These are phyloP conservation scores for Tauraco erythrolophus DNA, from an alignment of 2,113 vertebrate genomes.

Conservation along the genomic window DNA sequence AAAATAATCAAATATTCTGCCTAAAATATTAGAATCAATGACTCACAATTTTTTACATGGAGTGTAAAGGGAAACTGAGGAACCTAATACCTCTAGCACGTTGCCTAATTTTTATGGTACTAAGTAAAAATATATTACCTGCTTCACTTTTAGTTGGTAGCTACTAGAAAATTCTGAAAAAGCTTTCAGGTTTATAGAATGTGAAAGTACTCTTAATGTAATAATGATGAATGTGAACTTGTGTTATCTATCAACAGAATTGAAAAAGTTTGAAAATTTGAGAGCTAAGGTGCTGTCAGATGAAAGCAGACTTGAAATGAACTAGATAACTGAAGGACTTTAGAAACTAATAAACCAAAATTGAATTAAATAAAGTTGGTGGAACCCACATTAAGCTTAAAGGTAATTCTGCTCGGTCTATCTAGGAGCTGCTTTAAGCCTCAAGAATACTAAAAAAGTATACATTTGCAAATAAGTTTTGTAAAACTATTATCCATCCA, in stretches of 20 bases:
- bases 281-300: not conserved
- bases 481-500: not conserved
- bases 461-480: not conserved
- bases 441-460: not conserved
- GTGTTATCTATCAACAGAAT: not conserved
- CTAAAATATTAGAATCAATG: not conserved
- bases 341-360: not conserved
- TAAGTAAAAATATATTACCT: not conserved
- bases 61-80: not conserved
- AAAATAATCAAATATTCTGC: not conserved
- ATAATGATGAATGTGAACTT: not conserved
- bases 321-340: not conserved
- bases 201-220: rapidly evolving
- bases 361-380: not conserved
- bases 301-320: not conserved
- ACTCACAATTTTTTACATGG: not conserved
- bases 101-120: not conserved
- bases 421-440: not conserved
- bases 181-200: not conserved
- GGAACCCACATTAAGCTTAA: not conserved
- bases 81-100: not conserved
- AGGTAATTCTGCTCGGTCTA: not conserved
- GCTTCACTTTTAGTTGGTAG: not conserved
- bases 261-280: not conserved
- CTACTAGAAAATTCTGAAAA: not conserved